These are phyloP conservation scores for Lochmaea crataegi DNA, from an alignment of 2,888 invertebrate species.

Conservation along the genomic window DNA sequence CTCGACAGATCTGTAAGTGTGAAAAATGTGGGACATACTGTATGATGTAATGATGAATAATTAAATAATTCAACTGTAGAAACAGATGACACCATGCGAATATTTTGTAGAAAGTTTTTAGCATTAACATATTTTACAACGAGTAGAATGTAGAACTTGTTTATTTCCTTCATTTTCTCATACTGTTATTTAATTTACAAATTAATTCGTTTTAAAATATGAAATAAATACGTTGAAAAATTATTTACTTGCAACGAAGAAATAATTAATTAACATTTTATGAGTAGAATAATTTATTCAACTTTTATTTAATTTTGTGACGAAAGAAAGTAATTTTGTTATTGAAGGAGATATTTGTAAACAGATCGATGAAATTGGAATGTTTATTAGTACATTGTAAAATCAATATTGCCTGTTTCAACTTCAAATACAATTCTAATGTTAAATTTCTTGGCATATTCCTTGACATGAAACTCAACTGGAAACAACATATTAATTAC, in stretches of 20 bases:
- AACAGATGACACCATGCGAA: conserved; percentile 17
- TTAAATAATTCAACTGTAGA: not conserved
- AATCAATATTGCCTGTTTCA: too few relatives aligned
- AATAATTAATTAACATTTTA: not conserved
- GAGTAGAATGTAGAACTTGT: not conserved
- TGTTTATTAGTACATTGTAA: too few relatives aligned
- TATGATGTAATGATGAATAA: conserved; percentile 1
- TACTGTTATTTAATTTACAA: not conserved
- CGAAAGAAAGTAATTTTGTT: too few relatives aligned
- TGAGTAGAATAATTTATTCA: not conserved
- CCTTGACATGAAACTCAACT: too few relatives aligned
- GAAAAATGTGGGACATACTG: not conserved
- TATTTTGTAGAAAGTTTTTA: not conserved
- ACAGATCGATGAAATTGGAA: too few relatives aligned
- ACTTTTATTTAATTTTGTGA: not conserved
- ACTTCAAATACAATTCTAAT: too few relatives aligned
- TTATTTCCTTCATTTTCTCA: not conserved
- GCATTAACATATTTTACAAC: conserved; percentile 9
- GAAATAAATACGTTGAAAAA: not conserved
- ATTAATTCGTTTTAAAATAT: not conserved
- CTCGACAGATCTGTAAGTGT: too few relatives aligned
- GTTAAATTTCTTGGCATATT: too few relatives aligned
- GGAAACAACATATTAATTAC: too few relatives aligned
- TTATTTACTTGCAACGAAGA: not conserved
- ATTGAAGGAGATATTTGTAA: too few relatives aligned